Base-by-base conservation (phyloP, 2,797 vertebrate genomes). In the Crocidura indochinensis region DNA sequence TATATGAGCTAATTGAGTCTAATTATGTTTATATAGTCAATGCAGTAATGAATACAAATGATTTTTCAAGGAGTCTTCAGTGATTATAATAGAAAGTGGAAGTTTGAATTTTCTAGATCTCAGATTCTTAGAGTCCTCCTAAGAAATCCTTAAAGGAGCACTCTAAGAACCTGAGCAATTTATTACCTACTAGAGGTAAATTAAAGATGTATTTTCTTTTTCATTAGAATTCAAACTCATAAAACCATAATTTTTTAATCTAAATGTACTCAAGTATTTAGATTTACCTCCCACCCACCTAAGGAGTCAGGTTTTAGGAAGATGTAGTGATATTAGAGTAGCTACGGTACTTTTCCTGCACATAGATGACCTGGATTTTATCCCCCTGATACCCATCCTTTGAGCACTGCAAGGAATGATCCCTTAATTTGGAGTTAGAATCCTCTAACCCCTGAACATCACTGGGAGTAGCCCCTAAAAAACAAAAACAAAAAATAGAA, bases 151-250 rank as follows among this genome's bases (percentile, higher is more conserved):
- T 38, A 38, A 38, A 38, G 38, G 38, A 38, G 38, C 38, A 38
- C 38, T 38, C 38, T 38, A 38, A 38, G 38, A 38, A 38, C 38
- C 38, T 38, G 38, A 38, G 56, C 19, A 7, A 5, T 68, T 65
- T 73, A 10, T 78, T 91, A 11, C 44, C 68, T 88, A 9, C 27
- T 76, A 67, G 77, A 82, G 10, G 44, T 31, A 73, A 29, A 74
- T 24, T 46, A 51, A 17, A 75, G 17, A 46, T 47, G 5, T 44
- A 15, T 65, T 53, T 72, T 79, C 31, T 89, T 17, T 75, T 29
- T 47, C 7, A 56, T 86, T 6, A 44, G 60, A 62, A 29, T 79
- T 68, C 47, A 24, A 38, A 51, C 7, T 19, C 38, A 60, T 83
- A n/a, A 82, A 68, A 26, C 64, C 26, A 26, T 27, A 26, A 10